Conservation (phyloP, 2,113 vertebrate genomes). For the Entosphenus tridentatus region DNA sequence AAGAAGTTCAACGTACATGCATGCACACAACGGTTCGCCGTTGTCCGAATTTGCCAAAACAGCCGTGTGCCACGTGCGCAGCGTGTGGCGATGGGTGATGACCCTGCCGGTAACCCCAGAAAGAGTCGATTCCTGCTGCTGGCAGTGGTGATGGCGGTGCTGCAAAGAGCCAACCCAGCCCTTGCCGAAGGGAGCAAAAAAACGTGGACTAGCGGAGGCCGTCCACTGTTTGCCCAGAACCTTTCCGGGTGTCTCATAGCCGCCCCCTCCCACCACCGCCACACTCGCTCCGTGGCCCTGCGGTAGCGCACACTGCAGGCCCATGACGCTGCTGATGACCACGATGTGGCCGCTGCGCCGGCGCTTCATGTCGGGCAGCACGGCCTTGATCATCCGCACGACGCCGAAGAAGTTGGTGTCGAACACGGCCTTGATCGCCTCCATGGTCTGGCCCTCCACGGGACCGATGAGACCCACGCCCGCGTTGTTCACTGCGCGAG, state of each 20-base stretch:
- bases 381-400: conserved; percentile 55
- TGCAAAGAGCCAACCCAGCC: no score
- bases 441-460: conserved; percentile 44
- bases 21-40: no score
- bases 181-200: no score
- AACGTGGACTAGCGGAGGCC: no score
- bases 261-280: not conserved
- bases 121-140: no score
- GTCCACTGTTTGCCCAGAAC: not conserved
- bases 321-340: conserved; percentile 71
- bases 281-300: no score
- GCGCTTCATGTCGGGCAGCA: conserved; percentile 64
- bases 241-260: not conserved
- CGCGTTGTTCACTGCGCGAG: conserved; percentile 50
- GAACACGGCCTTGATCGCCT: conserved; percentile 50
- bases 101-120: no score
- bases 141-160: no score
- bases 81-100: no score
- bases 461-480: conserved; percentile 58
- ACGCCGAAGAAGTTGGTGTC: conserved; percentile 79
- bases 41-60: no score
- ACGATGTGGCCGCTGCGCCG: conserved; percentile 50
- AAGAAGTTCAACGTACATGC: no score
- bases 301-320: conserved; percentile 32
- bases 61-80: no score